Base-by-base conservation (phyloP, 1,140 invertebrate genomes). In the Rhagoletis zephyria region DNA sequence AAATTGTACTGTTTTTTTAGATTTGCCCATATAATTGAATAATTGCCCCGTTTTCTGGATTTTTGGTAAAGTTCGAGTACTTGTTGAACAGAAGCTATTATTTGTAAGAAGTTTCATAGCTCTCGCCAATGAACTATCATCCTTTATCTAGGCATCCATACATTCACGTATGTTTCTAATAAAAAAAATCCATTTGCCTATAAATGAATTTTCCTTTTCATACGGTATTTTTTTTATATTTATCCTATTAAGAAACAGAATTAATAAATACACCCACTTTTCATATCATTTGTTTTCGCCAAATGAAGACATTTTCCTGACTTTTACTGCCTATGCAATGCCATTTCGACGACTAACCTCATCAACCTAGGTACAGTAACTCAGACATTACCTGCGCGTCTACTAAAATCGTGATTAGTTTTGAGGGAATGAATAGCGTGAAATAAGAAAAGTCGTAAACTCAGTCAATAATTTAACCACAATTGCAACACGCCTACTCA, bases 381-480 rank as follows among this genome's bases (percentile, higher is more conserved):
- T 81, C 56, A 81, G 74, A 19, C 74, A 81, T 81, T 81, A 48
- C 48, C 16, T 56, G 74, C 16, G 48, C 74, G 16, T 81, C 48
- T 51, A n/a, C 2, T 7, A 81, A 56, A 81, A 81, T 81, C 74
- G 74, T 81, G 74, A 56, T 30, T 48, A 81, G 48, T 56, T 81
- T 81, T 56, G 74, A 81, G 42, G 19, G n/a, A 81, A 51, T 81
- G 74, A 81, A 81, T 81, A 19, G 74, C 74, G 74, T 81, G 74
- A 81, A 81, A 59, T 81, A 81, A 81, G 74, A 81, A 81, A 81
- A 81, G 74, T 81, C 74, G 19, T 81, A 81, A 81, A 81, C 74
- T 81, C 48, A 81, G 48, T 56, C 74, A 81, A 81, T 81, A 81
- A 81, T 81, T 81, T 81, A 81, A 81, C 48, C 74, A n/a, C 74